Percentiles rank a stretch among this genome's conserved stretches.
These are phyloP conservation scores for Silurus lanzhouensis DNA, from an alignment of 2,797 vertebrate genomes.

Conservation along the genomic window DNA sequence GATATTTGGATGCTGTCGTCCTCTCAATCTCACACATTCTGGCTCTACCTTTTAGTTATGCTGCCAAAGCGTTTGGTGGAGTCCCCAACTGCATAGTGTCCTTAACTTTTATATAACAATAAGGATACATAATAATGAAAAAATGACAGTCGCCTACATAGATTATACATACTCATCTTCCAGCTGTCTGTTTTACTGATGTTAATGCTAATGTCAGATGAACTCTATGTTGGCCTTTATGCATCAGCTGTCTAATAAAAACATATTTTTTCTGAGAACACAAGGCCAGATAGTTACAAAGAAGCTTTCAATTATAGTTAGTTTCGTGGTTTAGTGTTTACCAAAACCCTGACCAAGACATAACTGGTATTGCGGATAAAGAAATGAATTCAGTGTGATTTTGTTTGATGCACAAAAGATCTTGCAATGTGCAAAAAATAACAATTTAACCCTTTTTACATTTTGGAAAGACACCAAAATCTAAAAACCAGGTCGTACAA, in stretches of 20 bases:
- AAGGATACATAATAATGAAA: no score
- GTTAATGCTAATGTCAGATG: conserved; percentile 39
- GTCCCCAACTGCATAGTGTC: no score
- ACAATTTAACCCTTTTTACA: neutral
- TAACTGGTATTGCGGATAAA: neutral
- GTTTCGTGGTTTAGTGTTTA: neutral
- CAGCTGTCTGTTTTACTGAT: conserved; percentile 36
- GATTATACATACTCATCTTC: neutral
- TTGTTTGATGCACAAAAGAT: neutral
- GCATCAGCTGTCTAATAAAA: conserved; percentile 37
- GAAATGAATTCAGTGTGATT: neutral
- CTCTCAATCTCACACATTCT: no score
- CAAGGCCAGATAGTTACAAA: conserved; percentile 1
- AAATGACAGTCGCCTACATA: no score
- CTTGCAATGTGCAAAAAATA: neutral
- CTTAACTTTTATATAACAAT: no score
- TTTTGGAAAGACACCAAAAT: neutral
- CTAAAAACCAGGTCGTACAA: neutral
- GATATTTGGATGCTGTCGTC: no score
- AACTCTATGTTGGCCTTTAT: neutral
- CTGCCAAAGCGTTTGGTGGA: no score
- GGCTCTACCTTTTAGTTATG: no score
- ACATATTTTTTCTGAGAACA: conserved; percentile 3
- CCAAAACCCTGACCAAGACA: neutral
- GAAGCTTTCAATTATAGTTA: neutral